Evolutionary conservation across 2,888 invertebrate species (phyloP), one percentile per base, ranked within the genome.

Genomic region (Acanthoscelides obtectus): DNA sequence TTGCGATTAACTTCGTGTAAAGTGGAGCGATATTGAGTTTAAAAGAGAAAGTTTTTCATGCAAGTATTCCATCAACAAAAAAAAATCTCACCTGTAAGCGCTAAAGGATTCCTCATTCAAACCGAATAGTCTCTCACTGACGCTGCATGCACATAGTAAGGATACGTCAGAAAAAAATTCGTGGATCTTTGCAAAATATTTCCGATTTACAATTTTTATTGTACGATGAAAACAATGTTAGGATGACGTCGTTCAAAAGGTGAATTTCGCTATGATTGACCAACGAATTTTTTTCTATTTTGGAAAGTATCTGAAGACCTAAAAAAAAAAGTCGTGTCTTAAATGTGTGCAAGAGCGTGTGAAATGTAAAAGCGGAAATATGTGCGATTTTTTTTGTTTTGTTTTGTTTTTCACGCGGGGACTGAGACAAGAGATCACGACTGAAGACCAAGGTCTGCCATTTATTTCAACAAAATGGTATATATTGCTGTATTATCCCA

Each of bases 41-140:
- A 69, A 73, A 66, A 69, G 69, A 68, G 17, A 71, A 70, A 69
- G 21, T 66, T 27, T 66, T 66, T 20, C 20, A 12, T 66, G 22
- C 20, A 66, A 20, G 20, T 66, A 66, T 66, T 66, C 20, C 2
- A 8, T 66, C 1, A 67, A 22, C 20, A 67, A 20, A 69, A 64
- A 25, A 20, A 67, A 25, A 72, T 79, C 85, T 86, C 87, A 91
- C 91, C 91, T 90, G 89, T 88, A 90, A 67, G 83, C 81, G 87
- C 90, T 91, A 89, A 90, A 92, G 81, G 91, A 91, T 86, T 92
- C 92, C 88, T 91, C 91, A 85, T 91, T 91, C 87, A 93, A 89
- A 89, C 92, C 92, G 89, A 93, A 93, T 81, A 93, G 89, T 87
- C 92, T 91, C 86, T 93, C 92, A 87, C 91, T 91, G 87, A 92